Evolutionary conservation across 2,113 vertebrate species (phyloP).

Genomic region (Phoenicopterus ruber): DNA sequence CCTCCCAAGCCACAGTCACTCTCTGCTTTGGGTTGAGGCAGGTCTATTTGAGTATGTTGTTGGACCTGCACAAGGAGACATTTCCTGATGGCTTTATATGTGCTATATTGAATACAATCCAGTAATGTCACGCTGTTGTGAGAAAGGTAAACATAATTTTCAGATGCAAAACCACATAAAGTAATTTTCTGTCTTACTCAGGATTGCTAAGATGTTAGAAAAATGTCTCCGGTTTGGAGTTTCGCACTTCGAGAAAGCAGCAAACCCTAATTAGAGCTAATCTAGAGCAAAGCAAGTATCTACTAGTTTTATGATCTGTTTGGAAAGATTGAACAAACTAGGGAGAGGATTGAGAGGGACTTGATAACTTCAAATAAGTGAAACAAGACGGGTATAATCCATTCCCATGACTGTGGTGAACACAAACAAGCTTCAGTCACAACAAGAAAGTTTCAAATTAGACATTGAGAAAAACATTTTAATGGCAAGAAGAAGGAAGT

Average conservation of each 20-base stretch:
- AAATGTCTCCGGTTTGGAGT: not conserved
- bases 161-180: not conserved
- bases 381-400: not conserved
- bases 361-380: not conserved
- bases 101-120: not conserved
- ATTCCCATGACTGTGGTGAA: not conserved
- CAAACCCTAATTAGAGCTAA: not conserved
- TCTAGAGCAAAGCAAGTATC: not conserved
- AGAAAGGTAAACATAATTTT: not conserved
- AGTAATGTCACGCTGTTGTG: not conserved
- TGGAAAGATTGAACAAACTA: not conserved
- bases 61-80: not conserved
- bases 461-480: not conserved
- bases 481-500: not conserved
- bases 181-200: not conserved
- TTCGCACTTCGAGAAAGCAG: not conserved
- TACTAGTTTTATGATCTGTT: not conserved
- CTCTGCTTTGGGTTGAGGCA: not conserved
- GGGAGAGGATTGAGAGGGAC: rapidly evolving
- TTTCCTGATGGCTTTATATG: not conserved
- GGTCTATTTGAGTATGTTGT: not conserved
- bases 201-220: not conserved
- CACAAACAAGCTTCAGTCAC: not conserved
- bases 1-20: not conserved
- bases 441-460: not conserved